Evolutionary conservation across 2,888 invertebrate genomes (phyloP), one percentile per base, ranked within the genome.

Genomic region (Vannuccia rotundouncinata): DNA sequence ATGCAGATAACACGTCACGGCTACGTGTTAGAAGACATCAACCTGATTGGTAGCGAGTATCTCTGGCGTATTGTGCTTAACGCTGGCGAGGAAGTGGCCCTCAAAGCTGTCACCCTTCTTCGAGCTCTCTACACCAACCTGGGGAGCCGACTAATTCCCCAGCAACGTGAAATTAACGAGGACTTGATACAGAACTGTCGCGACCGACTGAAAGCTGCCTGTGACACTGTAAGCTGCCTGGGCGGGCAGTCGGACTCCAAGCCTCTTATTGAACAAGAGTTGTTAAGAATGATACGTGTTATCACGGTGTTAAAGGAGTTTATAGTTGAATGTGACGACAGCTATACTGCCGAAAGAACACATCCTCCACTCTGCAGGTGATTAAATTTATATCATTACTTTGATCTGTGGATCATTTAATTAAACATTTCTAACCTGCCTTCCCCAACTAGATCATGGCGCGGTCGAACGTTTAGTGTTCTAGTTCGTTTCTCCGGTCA

Each of bases 21-120:
- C 84, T 85, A 85, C 81, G 83, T 86, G 82, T 93, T 96, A 89
- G 95, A 95, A 88, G 95, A 95, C 89, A 92, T 94, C 84, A 95
- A 96, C 90, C 91, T 97, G 85, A 94, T 95, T 87, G 97, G 97
- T 83, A 92, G 94, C 86, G 96, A 97, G 89, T 97, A 97, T 90
- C 90, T 97, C 84, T 97, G 97, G 97, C 91, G 93, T 88, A 92
- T 94, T 31, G 94, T 96, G 83, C 83, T 95, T 28, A 92, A 93
- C 83, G 94, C 95, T 83, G 92, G 92, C 0, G 95, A 96, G 87
- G 95, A 95, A 84, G 95, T 97, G 84, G 95, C 96, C 13, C 92
- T 92, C 85, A 92, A 95, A 84, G 97, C 94, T 27, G 95, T 95
- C 83, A 93, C 94, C 88, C 89, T 97, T 83, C 89, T 97, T 81